Evolutionary conservation across 2,888 invertebrate species (phyloP).

Genomic region (Stomorhina lunata): DNA sequence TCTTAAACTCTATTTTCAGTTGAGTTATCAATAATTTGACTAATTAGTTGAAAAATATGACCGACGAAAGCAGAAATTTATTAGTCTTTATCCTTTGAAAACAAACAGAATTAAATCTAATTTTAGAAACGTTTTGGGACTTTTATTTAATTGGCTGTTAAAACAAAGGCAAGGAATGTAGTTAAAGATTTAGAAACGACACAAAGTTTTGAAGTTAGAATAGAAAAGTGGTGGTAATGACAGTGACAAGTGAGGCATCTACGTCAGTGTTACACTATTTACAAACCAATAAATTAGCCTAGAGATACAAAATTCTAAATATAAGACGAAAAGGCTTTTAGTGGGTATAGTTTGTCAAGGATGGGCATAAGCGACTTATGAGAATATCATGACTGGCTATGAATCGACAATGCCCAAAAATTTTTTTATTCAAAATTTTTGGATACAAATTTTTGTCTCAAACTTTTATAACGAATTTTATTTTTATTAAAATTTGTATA

Average conservation of each 20-base stretch:
- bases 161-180: conserved; percentile 8
- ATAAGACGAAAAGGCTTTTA: not conserved
- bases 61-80: conserved; percentile 20
- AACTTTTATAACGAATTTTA: no score
- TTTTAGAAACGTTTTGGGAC: not conserved
- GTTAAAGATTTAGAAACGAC: not conserved
- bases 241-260: conserved; percentile 43
- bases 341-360: not conserved
- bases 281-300: conserved; percentile 1
- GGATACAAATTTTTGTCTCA: no score
- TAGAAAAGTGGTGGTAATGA: conserved; percentile 30
- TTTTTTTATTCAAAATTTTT: no score
- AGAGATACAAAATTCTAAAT: not conserved
- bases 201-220: conserved; percentile 10
- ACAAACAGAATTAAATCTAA: not conserved
- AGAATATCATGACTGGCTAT: no score
- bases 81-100: conserved; percentile 36
- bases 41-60: conserved; percentile 34
- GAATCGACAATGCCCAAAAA: no score
- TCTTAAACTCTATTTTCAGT: not conserved
- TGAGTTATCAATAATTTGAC: conserved; percentile 38
- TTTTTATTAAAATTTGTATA: no score
- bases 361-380: no score
- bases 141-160: conserved; percentile 33
- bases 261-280: conserved; percentile 19